These are phyloP conservation scores for Morpho achilles DNA, from an alignment of 2,888 invertebrate species.

Conservation along the genomic window DNA sequence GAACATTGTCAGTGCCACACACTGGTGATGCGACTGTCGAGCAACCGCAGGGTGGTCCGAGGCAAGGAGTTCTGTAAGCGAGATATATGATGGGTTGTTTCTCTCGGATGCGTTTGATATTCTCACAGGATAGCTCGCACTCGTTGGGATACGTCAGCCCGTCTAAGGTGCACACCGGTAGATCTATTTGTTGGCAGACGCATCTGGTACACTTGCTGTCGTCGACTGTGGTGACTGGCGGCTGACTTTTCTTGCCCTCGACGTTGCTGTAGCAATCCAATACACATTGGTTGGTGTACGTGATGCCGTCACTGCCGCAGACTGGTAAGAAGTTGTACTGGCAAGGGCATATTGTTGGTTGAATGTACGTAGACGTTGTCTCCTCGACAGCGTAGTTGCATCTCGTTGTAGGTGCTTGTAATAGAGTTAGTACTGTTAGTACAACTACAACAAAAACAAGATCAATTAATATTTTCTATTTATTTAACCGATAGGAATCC, in stretches of 20 bases:
- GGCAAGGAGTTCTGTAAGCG: slow-evolving; percentile 30
- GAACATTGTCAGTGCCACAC: slow-evolving; percentile 31
- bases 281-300: slow-evolving; percentile 27
- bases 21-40: slow-evolving; percentile 28
- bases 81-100: slow-evolving; percentile 26
- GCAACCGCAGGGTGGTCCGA: slow-evolving; percentile 29
- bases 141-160: slow-evolving; percentile 32
- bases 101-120: slow-evolving; percentile 21
- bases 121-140: slow-evolving; percentile 33
- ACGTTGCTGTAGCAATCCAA: slow-evolving; percentile 27
- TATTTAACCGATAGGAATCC: too few species aligned
- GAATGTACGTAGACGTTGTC: slow-evolving; percentile 3
- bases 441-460: too few species aligned
- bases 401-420: not conserved
- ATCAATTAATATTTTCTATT: too few species aligned
- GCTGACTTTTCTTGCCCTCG: slow-evolving; percentile 6
- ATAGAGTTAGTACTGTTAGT: slow-evolving; percentile 1
- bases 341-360: slow-evolving; percentile 29
- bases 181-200: slow-evolving; percentile 27
- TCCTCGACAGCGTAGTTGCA: not conserved
- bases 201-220: slow-evolving; percentile 25
- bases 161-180: slow-evolving; percentile 43
- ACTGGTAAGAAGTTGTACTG: slow-evolving; percentile 29
- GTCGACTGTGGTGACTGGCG: slow-evolving; percentile 9
- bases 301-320: slow-evolving; percentile 37